Conservation (phyloP, 1,140 invertebrate genomes). For the Oryzaephilus surinamensis region DNA sequence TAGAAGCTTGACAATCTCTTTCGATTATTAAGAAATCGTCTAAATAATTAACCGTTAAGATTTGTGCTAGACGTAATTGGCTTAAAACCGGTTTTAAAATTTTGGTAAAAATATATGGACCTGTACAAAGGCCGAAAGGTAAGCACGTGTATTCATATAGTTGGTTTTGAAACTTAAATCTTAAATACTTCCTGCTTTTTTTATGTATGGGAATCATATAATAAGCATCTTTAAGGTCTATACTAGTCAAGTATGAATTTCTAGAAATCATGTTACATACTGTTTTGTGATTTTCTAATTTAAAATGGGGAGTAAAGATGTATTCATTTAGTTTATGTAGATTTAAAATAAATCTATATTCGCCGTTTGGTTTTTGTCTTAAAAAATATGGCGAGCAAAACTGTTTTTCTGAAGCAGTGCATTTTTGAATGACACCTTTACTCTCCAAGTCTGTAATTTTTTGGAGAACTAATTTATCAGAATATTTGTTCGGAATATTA, state of each 20-base stretch:
- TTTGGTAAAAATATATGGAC: slow-evolving; percentile 28
- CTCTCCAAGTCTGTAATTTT: too few relatives aligned
- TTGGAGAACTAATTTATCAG: too few relatives aligned
- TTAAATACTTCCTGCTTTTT: slow-evolving; percentile 15
- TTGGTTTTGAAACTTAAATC: slow-evolving; percentile 15
- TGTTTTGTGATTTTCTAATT: slow-evolving; percentile 23
- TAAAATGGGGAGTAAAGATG: slow-evolving; percentile 21
- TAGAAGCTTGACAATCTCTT: neutral
- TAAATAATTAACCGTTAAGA: neutral
- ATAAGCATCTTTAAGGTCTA: slow-evolving; percentile 7
- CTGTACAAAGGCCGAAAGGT: slow-evolving; percentile 23
- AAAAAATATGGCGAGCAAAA: too few relatives aligned
- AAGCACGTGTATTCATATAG: slow-evolving; percentile 20
- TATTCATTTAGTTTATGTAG: slow-evolving; percentile 23
- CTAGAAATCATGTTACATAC: slow-evolving; percentile 13
- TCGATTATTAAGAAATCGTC: slow-evolving; percentile 1
- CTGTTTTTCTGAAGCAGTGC: too few relatives aligned
- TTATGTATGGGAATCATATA: slow-evolving; percentile 9
- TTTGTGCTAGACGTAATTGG: neutral
- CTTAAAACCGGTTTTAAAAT: slow-evolving; percentile 20
- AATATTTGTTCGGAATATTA: too few relatives aligned
- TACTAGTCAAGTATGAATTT: slow-evolving; percentile 15
- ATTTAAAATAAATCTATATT: slow-evolving; percentile 29
- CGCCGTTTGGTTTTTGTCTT: too few relatives aligned
- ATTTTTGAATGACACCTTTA: too few relatives aligned